phyloP scores from a whole-genome alignment of 2,797 vertebrate genomes.

The Eutrigla gurnardus region DNA sequence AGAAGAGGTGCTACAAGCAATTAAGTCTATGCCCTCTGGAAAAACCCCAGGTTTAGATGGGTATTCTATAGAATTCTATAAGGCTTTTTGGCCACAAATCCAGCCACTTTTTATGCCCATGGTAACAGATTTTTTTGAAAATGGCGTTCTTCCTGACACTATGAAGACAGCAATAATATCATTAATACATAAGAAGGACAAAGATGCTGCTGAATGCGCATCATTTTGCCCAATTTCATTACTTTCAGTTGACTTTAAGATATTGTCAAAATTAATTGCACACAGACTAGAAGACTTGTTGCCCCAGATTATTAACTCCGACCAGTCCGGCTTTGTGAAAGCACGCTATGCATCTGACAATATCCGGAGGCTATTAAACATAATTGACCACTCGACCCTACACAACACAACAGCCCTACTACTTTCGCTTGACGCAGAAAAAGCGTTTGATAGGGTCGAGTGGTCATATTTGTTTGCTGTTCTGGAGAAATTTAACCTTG shows the following conservation, averaged over 20 bases:
- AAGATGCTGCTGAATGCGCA: not conserved
- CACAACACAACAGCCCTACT: not conserved
- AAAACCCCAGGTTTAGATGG: slow-evolving; percentile 1
- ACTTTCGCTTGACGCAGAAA: not conserved
- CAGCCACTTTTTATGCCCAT: no score
- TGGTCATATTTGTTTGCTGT: slow-evolving; percentile 1
- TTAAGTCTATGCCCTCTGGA: slow-evolving; percentile 2
- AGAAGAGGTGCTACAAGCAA: slow-evolving; percentile 9
- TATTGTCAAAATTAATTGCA: slow-evolving; percentile 9
- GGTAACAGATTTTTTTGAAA: slow-evolving; percentile 1
- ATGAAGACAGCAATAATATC: not conserved
- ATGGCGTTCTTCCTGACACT: no score
- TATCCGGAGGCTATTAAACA: not conserved
- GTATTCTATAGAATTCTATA: not conserved
- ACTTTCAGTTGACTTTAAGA: slow-evolving; percentile 13
- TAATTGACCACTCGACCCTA: slow-evolving; percentile 4
- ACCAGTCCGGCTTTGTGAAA: slow-evolving; percentile 5
- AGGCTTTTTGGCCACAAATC: not conserved
- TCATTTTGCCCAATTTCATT: slow-evolving; percentile 3
- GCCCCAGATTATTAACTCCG: not conserved
- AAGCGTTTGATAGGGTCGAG: not conserved
- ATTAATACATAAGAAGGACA: not conserved
- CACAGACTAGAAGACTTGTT: no score
- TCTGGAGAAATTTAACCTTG: no score
- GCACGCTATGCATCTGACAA: not conserved